These are phyloP conservation scores for Eupithecia dodoneata DNA, from an alignment of 2,888 invertebrate genomes.

Conservation along the genomic window DNA sequence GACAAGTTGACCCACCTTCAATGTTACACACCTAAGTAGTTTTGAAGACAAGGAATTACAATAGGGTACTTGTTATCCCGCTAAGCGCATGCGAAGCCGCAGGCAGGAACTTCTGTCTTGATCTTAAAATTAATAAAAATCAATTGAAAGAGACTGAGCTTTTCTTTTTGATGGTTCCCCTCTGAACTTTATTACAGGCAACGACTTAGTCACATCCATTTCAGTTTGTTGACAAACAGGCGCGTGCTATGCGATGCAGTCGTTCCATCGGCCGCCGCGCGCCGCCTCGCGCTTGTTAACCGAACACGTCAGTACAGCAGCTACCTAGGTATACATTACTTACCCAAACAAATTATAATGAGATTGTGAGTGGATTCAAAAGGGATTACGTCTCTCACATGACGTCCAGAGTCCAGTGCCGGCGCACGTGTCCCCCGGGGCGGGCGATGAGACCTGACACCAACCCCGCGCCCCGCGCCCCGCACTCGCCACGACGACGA, in stretches of 20 bases:
- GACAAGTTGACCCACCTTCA: no score
- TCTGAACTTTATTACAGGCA: neutral
- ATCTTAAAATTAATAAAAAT: neutral
- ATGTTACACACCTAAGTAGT: no score
- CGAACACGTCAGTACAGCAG: neutral
- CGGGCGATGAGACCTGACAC: no score
- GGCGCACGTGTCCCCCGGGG: no score
- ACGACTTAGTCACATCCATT: constrained; percentile 33
- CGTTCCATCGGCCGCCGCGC: neutral
- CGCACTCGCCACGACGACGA: no score
- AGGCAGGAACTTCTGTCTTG: neutral
- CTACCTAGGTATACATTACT: no score
- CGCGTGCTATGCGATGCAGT: constrained; percentile 23
- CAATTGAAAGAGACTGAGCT: neutral
- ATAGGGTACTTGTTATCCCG: no score
- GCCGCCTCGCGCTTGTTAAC: neutral
- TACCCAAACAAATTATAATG: no score
- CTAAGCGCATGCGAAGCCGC: no score
- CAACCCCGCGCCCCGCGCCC: no score
- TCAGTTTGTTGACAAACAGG: constrained; percentile 41
- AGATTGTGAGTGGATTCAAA: neutral
- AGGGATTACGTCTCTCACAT: neutral
- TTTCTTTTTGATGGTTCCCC: no score
- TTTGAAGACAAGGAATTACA: no score
- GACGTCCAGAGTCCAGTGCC: neutral